Evolutionary conservation across 1,140 invertebrate genomes (phyloP).

Genomic region (Saxidomus purpurata): DNA sequence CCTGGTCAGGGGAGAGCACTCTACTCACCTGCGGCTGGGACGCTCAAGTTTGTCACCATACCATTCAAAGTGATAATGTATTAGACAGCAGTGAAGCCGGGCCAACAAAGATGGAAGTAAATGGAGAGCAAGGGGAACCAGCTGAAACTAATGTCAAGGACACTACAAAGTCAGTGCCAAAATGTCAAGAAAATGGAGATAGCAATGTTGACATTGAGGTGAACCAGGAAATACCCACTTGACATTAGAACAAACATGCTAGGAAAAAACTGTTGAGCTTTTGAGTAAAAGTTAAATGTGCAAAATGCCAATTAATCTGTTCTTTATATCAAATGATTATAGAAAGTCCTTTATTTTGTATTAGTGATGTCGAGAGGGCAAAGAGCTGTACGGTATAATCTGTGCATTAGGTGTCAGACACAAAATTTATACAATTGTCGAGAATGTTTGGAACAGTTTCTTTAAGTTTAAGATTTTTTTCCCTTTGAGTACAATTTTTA

Average conservation of each 20-base stretch:
- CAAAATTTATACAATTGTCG: too few species aligned
- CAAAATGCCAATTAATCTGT: too few species aligned
- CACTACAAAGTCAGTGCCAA: constrained; percentile 4
- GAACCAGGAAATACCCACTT: not conserved
- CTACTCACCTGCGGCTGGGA: constrained; percentile 60
- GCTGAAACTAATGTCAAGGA: not conserved
- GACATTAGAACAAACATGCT: not conserved
- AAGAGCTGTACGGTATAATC: too few species aligned
- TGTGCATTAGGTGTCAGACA: too few species aligned
- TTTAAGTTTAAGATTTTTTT: too few species aligned
- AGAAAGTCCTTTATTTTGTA: too few species aligned
- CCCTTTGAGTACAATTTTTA: too few species aligned
- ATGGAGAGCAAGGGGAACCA: constrained; percentile 49
- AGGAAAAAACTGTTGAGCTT: too few species aligned
- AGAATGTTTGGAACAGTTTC: too few species aligned
- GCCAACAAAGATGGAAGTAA: constrained; percentile 59
- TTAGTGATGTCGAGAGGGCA: too few species aligned
- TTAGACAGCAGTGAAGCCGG: not conserved
- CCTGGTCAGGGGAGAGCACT: constrained; percentile 47
- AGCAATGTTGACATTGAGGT: not conserved
- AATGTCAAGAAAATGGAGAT: constrained; percentile 15
- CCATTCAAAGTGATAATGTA: not conserved
- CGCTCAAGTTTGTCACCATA: constrained; percentile 41
- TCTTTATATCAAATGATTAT: too few species aligned
- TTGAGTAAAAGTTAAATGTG: too few species aligned